These are phyloP conservation scores for Himantopus leucocephalus DNA, from an alignment of 2,113 vertebrate species.

Conservation along the genomic window DNA sequence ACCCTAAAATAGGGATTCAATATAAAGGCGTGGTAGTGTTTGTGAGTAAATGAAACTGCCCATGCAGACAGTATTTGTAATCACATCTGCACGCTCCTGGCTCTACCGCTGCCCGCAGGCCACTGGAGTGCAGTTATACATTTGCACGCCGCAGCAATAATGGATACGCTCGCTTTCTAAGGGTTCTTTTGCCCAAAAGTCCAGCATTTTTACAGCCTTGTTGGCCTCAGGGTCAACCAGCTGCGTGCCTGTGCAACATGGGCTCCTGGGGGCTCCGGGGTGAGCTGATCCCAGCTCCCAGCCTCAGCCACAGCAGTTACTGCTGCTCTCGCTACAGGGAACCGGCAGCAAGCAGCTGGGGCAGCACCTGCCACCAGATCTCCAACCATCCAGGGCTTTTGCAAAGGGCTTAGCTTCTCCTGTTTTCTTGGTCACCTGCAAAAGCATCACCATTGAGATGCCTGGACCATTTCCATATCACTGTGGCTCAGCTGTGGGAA, in stretches of 20 bases:
- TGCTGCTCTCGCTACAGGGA: background rate
- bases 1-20: background rate
- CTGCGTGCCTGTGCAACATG: fast-evolving
- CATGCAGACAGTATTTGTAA: background rate
- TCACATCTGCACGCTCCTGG: background rate
- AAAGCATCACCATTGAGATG: background rate
- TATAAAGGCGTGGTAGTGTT: background rate
- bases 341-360: background rate
- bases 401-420: background rate
- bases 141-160: background rate
- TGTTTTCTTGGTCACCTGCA: background rate
- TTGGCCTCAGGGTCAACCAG: background rate
- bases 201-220: background rate
- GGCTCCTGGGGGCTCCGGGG: fast-evolving
- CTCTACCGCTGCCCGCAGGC: background rate
- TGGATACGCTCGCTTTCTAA: fast-evolving
- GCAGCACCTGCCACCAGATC: background rate
- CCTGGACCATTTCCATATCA: background rate
- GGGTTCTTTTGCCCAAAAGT: background rate
- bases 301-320: background rate
- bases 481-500: background rate
- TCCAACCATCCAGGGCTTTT: background rate
- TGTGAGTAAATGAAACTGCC: background rate
- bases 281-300: background rate
- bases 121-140: background rate